phyloP scores from a whole-genome alignment of 2,888 invertebrate genomes.

The Gortyna flavago region DNA sequence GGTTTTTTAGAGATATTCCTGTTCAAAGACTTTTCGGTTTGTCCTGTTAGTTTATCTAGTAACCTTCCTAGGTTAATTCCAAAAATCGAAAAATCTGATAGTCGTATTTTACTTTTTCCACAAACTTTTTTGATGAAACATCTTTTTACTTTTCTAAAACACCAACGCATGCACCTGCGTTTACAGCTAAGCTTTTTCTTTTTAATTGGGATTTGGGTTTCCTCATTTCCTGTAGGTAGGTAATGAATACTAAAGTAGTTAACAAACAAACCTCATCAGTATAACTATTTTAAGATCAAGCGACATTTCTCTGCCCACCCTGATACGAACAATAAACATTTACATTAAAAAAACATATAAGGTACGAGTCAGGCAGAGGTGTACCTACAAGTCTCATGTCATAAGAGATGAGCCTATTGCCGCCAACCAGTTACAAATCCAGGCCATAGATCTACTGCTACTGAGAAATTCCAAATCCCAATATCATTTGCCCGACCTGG shows the following conservation, averaged over 20 bases:
- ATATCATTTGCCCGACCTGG: neutral
- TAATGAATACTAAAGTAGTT: neutral
- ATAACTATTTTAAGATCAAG: neutral
- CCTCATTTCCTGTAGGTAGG: neutral
- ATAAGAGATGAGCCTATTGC: neutral
- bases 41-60: neutral
- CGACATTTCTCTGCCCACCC: neutral
- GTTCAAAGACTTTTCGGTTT: neutral
- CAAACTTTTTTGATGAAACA: neutral
- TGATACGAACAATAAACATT: neutral
- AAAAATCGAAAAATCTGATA: neutral
- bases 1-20: neutral
- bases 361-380: no score
- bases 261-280: neutral
- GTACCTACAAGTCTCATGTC: neutral
- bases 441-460: no score
- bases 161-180: slow-evolving; percentile 13
- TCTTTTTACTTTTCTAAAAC: neutral
- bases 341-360: neutral
- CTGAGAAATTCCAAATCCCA: neutral
- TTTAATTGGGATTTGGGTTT: neutral
- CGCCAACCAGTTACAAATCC: no score
- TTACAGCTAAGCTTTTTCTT: slow-evolving; percentile 6
- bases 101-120: neutral
- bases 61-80: neutral